Base-by-base conservation (phyloP, 1,140 invertebrate species). In the Dermatophagoides farinae region DNA sequence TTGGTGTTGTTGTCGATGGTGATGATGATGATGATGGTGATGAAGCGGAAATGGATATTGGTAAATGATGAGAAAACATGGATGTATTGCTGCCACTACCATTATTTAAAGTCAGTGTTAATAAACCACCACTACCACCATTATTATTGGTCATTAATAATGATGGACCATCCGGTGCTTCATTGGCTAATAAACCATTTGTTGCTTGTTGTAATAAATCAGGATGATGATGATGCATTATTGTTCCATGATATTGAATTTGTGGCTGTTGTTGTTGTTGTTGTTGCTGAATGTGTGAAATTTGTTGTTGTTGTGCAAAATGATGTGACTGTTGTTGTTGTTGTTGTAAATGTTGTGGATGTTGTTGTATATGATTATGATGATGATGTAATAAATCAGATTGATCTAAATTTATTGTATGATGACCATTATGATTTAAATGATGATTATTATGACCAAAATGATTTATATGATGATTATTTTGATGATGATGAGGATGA, bases 201-300 rank as follows among this genome's bases (percentile, higher is more conserved):
- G 53, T 23, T 38, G 53, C 53, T 25, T 55, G 53, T 44, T 55
- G 53, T 23, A 55, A 25, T 20, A 55, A 16, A 25, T 55, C 53
- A 4, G 53, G n/a, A 25, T 55, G 53, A 12, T 50, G 47, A 22
- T 50, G 47, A 31, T 31, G 31, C 31, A 31, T 31, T 31, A 31
- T 31, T 31, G 31, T 31, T 31, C 31, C 31, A 31, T 31, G 31
- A 31, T 50, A 20, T 12, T 18, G 47, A 8, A 50, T 14, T 50
- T 50, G 18, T 20, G 16, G 18, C 22, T 25, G 23, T 12, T 20
- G 47, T 23, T 50, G 47, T 50, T 43, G 41, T 10, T 43, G 41
- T 43, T 43, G 41, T 43, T 43, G 41, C 9, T 14, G 9, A 14
- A 41, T 10, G 41, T 49, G 18, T 1, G 6, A 20, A 14, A 50